Conservation (phyloP, 2,113 vertebrate genomes). For the Myotis lucifugus region DNA sequence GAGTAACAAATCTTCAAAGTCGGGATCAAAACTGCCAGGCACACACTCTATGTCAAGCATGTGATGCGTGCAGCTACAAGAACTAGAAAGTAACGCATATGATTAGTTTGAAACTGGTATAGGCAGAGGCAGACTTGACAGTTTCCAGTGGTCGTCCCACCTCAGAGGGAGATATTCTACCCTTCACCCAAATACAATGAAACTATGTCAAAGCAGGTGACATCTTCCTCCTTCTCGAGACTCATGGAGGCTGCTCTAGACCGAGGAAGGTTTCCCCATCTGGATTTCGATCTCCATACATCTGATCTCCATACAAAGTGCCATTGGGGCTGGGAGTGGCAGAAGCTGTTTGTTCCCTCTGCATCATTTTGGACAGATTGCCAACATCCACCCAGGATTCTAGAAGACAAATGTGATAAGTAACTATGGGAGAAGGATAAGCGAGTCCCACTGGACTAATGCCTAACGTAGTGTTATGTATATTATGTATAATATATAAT, state of each 20-base stretch:
- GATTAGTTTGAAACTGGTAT: background rate
- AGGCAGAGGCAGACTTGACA: background rate
- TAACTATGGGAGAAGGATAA: background rate
- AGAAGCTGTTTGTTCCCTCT: background rate
- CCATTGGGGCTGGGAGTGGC: background rate
- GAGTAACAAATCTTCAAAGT: background rate
- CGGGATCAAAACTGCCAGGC: background rate
- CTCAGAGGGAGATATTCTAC: background rate
- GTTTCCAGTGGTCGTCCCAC: background rate
- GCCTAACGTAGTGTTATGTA: background rate
- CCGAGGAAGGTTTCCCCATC: background rate
- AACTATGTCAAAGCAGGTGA: background rate
- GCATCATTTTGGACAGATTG: background rate
- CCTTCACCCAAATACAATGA: background rate
- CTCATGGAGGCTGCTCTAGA: background rate
- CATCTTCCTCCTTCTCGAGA: background rate
- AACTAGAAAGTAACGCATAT: background rate
- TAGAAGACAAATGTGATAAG: background rate
- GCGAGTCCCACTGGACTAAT: background rate
- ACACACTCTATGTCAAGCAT: background rate
- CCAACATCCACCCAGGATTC: background rate
- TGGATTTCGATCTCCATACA: background rate
- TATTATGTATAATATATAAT: background rate
- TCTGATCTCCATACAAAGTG: background rate
- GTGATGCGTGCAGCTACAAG: background rate